Evolutionary conservation across 2,888 invertebrate species (phyloP).

Genomic region (Lasioglossum malachurum): DNA sequence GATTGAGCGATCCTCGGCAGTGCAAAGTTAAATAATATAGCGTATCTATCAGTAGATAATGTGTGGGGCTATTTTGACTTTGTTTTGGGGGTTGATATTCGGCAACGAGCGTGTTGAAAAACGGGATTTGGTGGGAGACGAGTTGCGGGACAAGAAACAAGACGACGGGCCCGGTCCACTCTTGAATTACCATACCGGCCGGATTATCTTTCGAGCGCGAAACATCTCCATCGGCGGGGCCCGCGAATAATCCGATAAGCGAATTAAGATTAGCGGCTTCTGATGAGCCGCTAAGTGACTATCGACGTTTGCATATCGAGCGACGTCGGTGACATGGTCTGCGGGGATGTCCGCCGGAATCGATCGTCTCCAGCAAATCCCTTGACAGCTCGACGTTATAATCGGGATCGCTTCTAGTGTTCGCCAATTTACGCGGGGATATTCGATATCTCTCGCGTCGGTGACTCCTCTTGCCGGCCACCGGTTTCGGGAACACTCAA

Average conservation of each 20-base stretch:
- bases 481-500: background rate
- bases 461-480: background rate
- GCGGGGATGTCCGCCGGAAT: conserved; percentile 22
- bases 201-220: conserved; percentile 82
- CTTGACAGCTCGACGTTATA: conserved; percentile 21
- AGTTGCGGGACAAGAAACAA: conserved; percentile 10
- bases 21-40: background rate
- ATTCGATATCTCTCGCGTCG: conserved; percentile 11
- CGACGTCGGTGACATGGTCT: conserved; percentile 74
- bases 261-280: conserved; percentile 84
- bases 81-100: background rate
- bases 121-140: background rate
- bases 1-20: background rate
- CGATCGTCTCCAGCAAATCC: conserved; percentile 51
- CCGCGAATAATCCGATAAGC: conserved; percentile 83
- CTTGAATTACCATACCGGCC: conserved; percentile 83
- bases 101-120: background rate
- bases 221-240: conserved; percentile 82
- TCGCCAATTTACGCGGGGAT: conserved; percentile 10
- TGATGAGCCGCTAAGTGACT: conserved; percentile 83
- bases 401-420: conserved; percentile 32
- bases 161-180: conserved; percentile 50
- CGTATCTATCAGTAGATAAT: background rate
- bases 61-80: background rate
- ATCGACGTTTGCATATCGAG: conserved; percentile 79